These are phyloP conservation scores for Tenthredo amoena DNA, from an alignment of 2,888 invertebrate species.

Conservation along the genomic window DNA sequence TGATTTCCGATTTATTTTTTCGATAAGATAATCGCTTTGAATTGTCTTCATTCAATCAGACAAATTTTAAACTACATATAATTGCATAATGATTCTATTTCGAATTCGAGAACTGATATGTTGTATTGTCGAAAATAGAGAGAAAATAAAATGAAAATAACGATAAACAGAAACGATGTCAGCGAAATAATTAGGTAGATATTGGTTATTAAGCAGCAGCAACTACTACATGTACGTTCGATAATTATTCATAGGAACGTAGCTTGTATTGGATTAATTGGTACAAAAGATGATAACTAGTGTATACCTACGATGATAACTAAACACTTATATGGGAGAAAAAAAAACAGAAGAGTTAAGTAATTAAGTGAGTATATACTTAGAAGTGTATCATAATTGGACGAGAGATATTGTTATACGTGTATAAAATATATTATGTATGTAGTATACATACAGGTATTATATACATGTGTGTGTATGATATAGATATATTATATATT, in stretches of 20 bases:
- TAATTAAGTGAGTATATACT: not conserved
- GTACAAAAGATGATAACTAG: not conserved
- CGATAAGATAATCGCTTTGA: not conserved
- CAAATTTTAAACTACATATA: not conserved
- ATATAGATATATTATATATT: constrained; percentile 59
- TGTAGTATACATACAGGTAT: not conserved
- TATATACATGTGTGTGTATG: not conserved
- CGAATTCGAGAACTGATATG: not conserved
- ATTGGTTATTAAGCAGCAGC: not conserved
- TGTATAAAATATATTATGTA: constrained; percentile 45
- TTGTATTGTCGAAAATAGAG: not conserved
- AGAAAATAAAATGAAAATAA: not conserved
- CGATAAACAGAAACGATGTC: not conserved
- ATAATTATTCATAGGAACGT: constrained; percentile 3
- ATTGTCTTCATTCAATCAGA: not conserved
- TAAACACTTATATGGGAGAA: not conserved
- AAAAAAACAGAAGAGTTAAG: not conserved
- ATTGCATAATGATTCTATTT: not conserved
- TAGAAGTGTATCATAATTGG: not conserved
- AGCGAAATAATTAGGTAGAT: not conserved
- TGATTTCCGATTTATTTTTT: not conserved
- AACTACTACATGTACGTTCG: not conserved
- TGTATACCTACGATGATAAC: not conserved
- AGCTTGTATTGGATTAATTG: not conserved
- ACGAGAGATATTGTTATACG: constrained; percentile 33